A percentile compares a stretch with the other conserved stretches of the same genome.
These are phyloP conservation scores for Parauchenoglanis ngamensis DNA, from an alignment of 2,797 vertebrate genomes.

Conservation along the genomic window DNA sequence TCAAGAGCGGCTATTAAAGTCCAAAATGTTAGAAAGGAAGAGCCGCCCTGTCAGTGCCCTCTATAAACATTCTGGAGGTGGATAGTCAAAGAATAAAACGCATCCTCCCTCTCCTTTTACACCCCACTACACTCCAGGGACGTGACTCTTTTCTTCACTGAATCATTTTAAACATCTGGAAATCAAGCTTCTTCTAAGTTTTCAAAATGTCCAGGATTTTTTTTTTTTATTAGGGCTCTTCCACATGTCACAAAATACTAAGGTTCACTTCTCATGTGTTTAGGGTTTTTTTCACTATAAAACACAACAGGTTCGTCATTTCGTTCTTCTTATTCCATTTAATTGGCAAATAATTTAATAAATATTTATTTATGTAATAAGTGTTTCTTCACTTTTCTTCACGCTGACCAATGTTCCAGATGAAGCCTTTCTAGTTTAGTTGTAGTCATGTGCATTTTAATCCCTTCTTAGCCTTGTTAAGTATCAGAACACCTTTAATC, in stretches of 20 bases:
- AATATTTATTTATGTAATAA: background rate
- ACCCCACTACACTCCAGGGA: background rate
- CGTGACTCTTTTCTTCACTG: background rate
- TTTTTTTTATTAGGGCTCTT: background rate
- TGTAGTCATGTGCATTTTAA: background rate
- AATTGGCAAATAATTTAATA: too few species aligned
- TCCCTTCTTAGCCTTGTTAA: background rate
- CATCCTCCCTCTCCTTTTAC: background rate
- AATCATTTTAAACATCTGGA: background rate
- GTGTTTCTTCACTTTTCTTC: background rate
- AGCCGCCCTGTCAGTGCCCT: background rate
- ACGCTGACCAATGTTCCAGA: too few species aligned
- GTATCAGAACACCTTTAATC: background rate
- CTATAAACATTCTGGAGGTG: background rate
- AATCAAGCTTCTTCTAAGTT: background rate
- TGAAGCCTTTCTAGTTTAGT: background rate
- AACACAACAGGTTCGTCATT: background rate
- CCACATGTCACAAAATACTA: background rate
- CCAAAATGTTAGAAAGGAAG: background rate
- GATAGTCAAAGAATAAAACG: background rate
- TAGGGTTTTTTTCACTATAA: background rate
- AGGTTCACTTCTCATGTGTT: background rate
- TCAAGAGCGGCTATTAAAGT: constrained; percentile 17
- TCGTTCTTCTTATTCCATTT: background rate
- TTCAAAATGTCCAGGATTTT: background rate